phyloP scores from a whole-genome alignment of 2,113 vertebrate genomes.

The Sisor rabdophorus region DNA sequence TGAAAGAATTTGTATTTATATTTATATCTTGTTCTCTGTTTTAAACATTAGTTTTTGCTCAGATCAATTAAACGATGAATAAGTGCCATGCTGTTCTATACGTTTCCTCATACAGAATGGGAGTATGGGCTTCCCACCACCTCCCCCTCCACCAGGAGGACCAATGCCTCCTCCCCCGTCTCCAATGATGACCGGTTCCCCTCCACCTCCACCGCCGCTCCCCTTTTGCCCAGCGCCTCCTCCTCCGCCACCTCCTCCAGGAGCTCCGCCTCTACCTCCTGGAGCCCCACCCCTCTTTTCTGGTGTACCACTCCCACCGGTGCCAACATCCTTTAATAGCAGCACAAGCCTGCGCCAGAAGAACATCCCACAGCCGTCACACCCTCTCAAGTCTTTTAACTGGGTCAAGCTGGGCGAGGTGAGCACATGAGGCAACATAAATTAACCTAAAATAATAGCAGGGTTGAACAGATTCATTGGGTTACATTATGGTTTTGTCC shows the following conservation, averaged over 20 bases:
- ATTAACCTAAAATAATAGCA: not conserved
- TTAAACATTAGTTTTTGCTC: too few relatives aligned
- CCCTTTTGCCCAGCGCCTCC: slow-evolving; percentile 74
- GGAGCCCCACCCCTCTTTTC: slow-evolving; percentile 88
- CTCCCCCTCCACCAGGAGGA: slow-evolving; percentile 76
- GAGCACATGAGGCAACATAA: slow-evolving; percentile 52
- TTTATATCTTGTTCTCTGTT: too few relatives aligned
- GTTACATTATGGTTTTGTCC: slow-evolving; percentile 3
- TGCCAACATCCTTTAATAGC: slow-evolving; percentile 63
- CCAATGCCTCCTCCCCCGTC: slow-evolving; percentile 71
- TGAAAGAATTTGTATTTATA: too few relatives aligned
- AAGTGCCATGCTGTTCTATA: not conserved
- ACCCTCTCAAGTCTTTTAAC: slow-evolving; percentile 97
- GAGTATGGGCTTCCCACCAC: slow-evolving; percentile 57
- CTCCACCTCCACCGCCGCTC: slow-evolving; percentile 75
- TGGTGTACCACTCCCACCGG: slow-evolving; percentile 67
- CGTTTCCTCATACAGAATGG: slow-evolving; percentile 64
- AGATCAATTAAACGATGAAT: too few relatives aligned
- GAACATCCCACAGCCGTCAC: slow-evolving; percentile 87
- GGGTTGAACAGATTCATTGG: not conserved
- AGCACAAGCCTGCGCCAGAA: slow-evolving; percentile 77
- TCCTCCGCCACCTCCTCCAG: slow-evolving; percentile 79
- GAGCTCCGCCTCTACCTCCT: slow-evolving; percentile 82
- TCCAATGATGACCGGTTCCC: slow-evolving; percentile 68
- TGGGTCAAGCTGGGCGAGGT: slow-evolving; percentile 96